Evolutionary conservation across 2,888 invertebrate genomes (phyloP).

Genomic region (Caenorhabditis virilis): DNA sequence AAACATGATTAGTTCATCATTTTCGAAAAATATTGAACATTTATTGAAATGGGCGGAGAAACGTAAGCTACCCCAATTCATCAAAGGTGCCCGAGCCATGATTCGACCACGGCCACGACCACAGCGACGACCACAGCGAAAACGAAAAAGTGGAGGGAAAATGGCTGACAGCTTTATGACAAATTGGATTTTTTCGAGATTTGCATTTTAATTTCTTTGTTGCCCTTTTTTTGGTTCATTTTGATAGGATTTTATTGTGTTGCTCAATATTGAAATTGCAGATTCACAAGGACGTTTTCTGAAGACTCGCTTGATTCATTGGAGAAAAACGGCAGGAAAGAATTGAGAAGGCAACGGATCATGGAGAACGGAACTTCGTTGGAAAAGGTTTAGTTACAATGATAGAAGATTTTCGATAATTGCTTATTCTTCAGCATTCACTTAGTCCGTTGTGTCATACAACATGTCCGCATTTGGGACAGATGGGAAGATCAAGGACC

Average conservation of each 20-base stretch:
- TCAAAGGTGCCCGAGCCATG: too few species aligned
- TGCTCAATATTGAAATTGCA: too few species aligned
- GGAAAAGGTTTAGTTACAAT: not conserved
- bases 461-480: conserved; percentile 44
- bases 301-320: conserved; percentile 53
- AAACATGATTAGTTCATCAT: not conserved
- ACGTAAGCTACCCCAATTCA: too few species aligned
- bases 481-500: conserved; percentile 55
- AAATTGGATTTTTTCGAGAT: too few species aligned
- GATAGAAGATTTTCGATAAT: not conserved
- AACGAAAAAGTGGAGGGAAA: too few species aligned
- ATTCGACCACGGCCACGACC: too few species aligned
- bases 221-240: too few species aligned
- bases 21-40: too few species aligned
- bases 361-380: conserved; percentile 29
- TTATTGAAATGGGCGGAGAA: too few species aligned
- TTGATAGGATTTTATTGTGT: not conserved
- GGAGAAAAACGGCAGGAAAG: conserved; percentile 48
- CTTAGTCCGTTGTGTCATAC: conserved; percentile 24
- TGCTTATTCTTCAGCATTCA: conserved; percentile 6
- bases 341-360: conserved; percentile 40
- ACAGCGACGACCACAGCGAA: too few species aligned
- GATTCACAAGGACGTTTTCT: conserved; percentile 56
- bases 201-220: too few species aligned
- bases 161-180: too few species aligned